Evolutionary conservation across 2,888 invertebrate genomes (phyloP), one percentile per base, ranked within the genome.

Genomic region (Epinotia brunnichana): DNA sequence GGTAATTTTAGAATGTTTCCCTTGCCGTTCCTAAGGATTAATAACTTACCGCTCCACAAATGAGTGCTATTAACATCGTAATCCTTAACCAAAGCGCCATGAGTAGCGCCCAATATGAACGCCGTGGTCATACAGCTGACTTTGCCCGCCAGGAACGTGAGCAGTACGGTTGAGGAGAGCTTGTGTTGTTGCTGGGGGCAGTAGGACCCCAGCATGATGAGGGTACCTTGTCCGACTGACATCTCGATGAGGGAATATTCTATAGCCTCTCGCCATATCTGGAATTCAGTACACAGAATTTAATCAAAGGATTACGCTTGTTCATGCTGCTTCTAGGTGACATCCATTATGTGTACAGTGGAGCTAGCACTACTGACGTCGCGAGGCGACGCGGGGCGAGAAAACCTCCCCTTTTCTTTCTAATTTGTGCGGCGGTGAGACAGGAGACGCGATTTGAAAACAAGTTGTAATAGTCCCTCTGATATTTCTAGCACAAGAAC

Each of bases 181-280:
- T 77, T 79, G 64, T 88, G 87, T 39, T 85, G 85, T 13, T 83
- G 76, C 69, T 87, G 85, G 0, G 91, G 91, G 48, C 88, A 88
- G 75, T 87, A 87, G 0, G 91, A 80, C 5, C 92, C 92, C 4
- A 92, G 81, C 92, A 92, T 92, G 3, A 88, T 75, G 1, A 91
- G 80, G 0, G 90, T 85, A 0, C 93, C 93, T 75, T 91, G 90
- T 1, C 86, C 84, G 0, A 91, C 80, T 0, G 88, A 81, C 86
- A 92, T 87, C 78, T 93, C 85, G 13, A 94, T 70, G 0, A 93
- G 80, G 0, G 90, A 79, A 74, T 89, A 92, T 76, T 93, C 92
- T 24, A 90, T 78, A 1, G 93, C 93, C 57, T 90, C 87, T 0
- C 88, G 87, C 93, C 93, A 94, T 54, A 94, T 86, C 92, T 93